Conservation (phyloP, 2,797 vertebrate species). For the Pempheris klunzingeri region DNA sequence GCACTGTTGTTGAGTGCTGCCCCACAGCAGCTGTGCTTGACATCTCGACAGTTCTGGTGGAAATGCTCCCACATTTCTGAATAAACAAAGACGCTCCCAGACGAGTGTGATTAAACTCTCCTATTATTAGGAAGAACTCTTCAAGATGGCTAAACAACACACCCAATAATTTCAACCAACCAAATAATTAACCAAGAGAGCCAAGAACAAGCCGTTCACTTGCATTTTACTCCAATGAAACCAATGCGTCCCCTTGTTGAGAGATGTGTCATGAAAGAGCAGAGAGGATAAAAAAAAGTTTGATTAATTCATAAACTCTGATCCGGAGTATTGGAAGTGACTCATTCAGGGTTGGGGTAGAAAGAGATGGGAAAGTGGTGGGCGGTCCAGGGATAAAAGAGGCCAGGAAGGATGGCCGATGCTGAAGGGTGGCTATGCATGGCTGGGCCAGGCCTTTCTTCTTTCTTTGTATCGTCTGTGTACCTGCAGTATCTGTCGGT, state of each 20-base stretch:
- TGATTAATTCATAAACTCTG: conserved; percentile 70
- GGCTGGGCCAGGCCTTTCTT: conserved; percentile 24
- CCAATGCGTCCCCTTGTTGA: conserved; percentile 16
- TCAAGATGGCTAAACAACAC: background rate
- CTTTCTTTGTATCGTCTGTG: conserved; percentile 19
- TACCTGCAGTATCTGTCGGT: conserved; percentile 34
- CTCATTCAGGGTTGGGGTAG: conserved; percentile 49
- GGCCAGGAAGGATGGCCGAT: conserved; percentile 47
- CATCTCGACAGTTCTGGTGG: conserved; percentile 16
- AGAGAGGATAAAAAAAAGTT: conserved; percentile 8
- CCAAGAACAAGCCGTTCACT: background rate
- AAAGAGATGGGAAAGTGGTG: conserved; percentile 46
- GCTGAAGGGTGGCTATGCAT: conserved; percentile 49
- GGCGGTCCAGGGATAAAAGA: conserved; percentile 58
- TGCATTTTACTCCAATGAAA: conserved; percentile 11
- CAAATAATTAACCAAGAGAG: conserved; percentile 1
- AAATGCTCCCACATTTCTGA: background rate
- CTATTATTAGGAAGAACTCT: conserved; percentile 10
- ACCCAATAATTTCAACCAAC: conserved; percentile 5
- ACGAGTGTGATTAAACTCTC: background rate
- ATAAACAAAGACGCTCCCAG: background rate
- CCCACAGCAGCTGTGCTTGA: background rate
- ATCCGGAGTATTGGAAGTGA: conserved; percentile 55
- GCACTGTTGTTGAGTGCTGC: background rate
- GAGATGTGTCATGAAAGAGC: conserved; percentile 17